Evolutionary conservation across 2,113 vertebrate species (phyloP).

Genomic region (Drymodes brunneopygia): DNA sequence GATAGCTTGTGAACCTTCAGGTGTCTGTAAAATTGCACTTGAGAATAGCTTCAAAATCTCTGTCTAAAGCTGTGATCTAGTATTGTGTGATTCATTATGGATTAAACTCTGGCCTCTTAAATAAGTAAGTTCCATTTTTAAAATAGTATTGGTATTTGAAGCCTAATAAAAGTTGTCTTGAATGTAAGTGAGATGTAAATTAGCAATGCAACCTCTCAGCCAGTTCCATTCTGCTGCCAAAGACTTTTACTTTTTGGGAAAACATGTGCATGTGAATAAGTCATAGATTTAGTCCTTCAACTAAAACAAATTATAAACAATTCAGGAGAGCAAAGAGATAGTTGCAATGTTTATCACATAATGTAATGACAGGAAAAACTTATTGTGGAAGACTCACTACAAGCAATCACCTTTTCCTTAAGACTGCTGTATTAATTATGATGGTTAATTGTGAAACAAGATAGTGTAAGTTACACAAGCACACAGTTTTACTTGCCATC

Average conservation of each 20-base stretch:
- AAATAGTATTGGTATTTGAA: not conserved
- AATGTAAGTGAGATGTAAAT: not conserved
- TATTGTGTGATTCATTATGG: not conserved
- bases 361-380: not conserved
- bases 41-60: not conserved
- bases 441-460: not conserved
- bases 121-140: not conserved
- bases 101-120: not conserved
- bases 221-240: not conserved
- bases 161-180: not conserved
- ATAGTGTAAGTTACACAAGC: not conserved
- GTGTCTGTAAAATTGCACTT: not conserved
- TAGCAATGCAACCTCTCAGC: not conserved
- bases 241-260: not conserved
- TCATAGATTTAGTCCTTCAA: not conserved
- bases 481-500: not conserved
- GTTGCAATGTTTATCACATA: not conserved
- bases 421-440: not conserved
- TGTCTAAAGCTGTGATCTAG: not conserved
- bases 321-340: not conserved
- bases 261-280: not conserved
- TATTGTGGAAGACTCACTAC: not conserved
- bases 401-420: not conserved
- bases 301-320: not conserved
- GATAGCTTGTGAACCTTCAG: not conserved